Evolutionary conservation across 2,113 vertebrate species (phyloP).

Genomic region (Tinamus guttatus): DNA sequence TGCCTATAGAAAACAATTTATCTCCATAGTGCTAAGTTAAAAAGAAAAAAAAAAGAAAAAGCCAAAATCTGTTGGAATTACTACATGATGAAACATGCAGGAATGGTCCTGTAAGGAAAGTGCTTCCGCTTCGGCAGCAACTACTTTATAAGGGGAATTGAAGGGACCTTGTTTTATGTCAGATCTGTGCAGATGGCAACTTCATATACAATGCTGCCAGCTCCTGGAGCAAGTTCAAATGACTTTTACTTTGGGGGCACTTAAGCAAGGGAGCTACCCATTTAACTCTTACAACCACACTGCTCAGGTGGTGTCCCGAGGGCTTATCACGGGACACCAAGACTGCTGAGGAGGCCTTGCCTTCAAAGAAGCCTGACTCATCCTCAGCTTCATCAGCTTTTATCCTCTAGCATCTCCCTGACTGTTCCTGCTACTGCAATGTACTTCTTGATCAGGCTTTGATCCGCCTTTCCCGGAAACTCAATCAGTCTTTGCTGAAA

Average conservation of each 20-base stretch:
- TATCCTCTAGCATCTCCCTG: neutral
- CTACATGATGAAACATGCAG: neutral
- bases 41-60: too few relatives aligned
- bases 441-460: neutral
- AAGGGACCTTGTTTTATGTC: constrained; percentile 30
- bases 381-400: neutral
- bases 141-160: neutral
- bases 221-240: constrained; percentile 8
- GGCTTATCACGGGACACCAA: neutral
- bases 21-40: neutral
- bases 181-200: neutral
- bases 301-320: too few relatives aligned
- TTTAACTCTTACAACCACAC: neutral
- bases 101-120: neutral
- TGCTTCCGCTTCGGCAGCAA: neutral
- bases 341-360: neutral
- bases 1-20: neutral
- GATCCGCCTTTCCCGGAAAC: neutral
- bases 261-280: neutral
- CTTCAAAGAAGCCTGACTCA: neutral
- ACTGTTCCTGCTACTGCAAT: neutral
- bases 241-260: neutral
- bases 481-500: neutral
- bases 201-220: neutral
- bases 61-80: neutral